A percentile compares a stretch with the other conserved stretches of the same genome.
phyloP scores from a whole-genome alignment of 2,113 vertebrate genomes.

The Clarias gariepinus region DNA sequence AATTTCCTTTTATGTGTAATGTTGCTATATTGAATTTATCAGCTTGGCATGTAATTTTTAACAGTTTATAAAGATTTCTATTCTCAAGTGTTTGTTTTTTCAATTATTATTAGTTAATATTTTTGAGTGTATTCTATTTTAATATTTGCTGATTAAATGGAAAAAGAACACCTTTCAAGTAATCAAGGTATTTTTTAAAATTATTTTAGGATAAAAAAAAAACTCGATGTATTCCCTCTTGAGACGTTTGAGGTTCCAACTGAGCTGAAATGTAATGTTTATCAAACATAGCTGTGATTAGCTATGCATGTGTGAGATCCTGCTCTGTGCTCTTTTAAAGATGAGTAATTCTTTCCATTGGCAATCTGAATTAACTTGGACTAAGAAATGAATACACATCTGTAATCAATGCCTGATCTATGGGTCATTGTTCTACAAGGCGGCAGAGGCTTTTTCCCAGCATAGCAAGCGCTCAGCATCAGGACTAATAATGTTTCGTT shows the following conservation, averaged over 20 bases:
- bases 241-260: neutral
- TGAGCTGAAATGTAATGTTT: neutral
- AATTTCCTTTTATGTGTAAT: neutral
- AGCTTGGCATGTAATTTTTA: constrained; percentile 38
- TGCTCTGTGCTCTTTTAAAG: neutral
- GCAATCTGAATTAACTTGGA: neutral
- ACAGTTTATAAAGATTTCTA: constrained; percentile 31
- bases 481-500: neutral
- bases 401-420: neutral
- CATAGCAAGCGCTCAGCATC: neutral
- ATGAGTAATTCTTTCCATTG: neutral
- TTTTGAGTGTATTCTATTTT: constrained; percentile 63
- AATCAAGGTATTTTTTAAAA: neutral
- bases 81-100: constrained; percentile 15
- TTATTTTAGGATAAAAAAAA: neutral
- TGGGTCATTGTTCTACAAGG: neutral
- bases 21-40: constrained; percentile 30
- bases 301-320: neutral
- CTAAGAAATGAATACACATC: neutral
- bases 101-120: constrained; percentile 33
- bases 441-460: constrained; percentile 2
- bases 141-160: constrained; percentile 71
- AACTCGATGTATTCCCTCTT: neutral
- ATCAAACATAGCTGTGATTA: neutral
- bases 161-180: neutral